Base-by-base conservation (phyloP, 1,140 invertebrate species). In the Macrobrachium nipponense region DNA sequence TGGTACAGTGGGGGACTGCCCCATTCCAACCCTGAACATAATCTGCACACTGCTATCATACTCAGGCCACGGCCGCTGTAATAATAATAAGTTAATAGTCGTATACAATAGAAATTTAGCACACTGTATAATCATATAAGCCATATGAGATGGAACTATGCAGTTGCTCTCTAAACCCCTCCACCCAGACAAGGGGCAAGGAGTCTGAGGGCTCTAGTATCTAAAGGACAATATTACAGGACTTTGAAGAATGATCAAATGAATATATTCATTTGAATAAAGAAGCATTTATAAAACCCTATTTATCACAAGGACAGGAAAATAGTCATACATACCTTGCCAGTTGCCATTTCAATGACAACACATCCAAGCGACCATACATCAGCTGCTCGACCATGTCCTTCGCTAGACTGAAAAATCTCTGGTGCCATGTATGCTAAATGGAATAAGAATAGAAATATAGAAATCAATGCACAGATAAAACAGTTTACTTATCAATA, bases 311-410 rank as follows among this genome's bases (percentile, higher is more conserved):
- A 6, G 3, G 18, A 82, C 83, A 70, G 6, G 75, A 0, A 76
- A 14, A 4, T 23, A 68, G 11, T 58, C n/a, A 2, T 8, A 44
- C 20, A 91, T 92, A 95, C 95, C 93, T 95, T 95, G 89, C 96
- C 96, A 61, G 95, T 96, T 68, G 95, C 94, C 96, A 98, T 97
- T 92, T 98, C 96, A 27, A 97, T 94, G 51, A 97, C 94, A 62
- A 97, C 96, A 91, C 96, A 97, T 72, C 96, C 96, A 82, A 97
- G 92, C 12, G 96, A 97, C 96, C 96, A 98, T 90, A 98, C 95
- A 92, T 98, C 96, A 20, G 95, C 96, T 0, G 95, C 95, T 90
- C 96, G 93, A 4, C 96, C 97, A 91, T 98, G 96, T 11, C 96
- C 96, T 89, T 94, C 93, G 87, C 79, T 88, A 4, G 85, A 86